Conservation (phyloP, 2,888 invertebrate genomes). For the Zootermopsis nevadensis region DNA sequence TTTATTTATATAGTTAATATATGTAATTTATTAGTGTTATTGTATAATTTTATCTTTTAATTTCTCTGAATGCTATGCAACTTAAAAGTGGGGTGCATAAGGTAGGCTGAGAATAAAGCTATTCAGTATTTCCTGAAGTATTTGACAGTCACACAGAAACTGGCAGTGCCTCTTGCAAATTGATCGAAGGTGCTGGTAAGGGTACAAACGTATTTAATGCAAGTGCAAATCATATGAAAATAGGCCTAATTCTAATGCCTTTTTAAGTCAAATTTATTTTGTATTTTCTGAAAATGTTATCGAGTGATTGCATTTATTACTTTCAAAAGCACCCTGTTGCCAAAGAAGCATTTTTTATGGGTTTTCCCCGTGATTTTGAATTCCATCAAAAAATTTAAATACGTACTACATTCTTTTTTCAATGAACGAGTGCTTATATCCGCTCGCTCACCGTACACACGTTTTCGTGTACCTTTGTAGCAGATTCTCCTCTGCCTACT, state of each 20-base stretch:
- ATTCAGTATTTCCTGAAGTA: constrained; percentile 29
- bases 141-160: background rate
- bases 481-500: background rate
- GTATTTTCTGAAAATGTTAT: background rate
- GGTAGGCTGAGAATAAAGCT: background rate
- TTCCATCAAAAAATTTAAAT: background rate
- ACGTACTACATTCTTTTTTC: background rate
- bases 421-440: background rate
- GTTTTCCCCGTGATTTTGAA: too few relatives aligned
- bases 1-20: constrained; percentile 8
- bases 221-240: background rate
- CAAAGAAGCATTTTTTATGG: background rate
- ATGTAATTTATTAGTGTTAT: constrained; percentile 27
- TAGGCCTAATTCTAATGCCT: background rate
- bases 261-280: constrained; percentile 4
- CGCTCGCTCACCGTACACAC: background rate
- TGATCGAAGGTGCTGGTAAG: background rate
- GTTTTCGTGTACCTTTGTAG: background rate
- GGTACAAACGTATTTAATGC: background rate
- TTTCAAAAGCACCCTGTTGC: background rate
- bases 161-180: constrained; percentile 10
- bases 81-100: background rate
- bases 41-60: background rate
- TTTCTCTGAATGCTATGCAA: constrained; percentile 1
- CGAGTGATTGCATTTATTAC: background rate